phyloP scores from a whole-genome alignment of 2,888 invertebrate species.

The Melitaea athalia region DNA sequence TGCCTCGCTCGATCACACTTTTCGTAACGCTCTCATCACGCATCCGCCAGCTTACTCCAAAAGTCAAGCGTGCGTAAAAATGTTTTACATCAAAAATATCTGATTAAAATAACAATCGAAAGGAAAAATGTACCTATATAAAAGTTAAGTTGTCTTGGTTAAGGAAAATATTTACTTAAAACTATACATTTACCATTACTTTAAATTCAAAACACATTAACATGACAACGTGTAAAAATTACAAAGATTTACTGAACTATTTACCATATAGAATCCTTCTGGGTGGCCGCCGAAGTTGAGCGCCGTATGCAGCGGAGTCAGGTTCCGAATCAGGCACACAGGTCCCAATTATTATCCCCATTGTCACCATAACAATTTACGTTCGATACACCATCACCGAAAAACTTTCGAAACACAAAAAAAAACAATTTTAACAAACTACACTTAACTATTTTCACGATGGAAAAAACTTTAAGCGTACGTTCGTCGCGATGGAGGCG shows the following conservation, averaged over 20 bases:
- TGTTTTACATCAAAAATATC: background rate
- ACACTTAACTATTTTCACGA: slow-evolving; percentile 29
- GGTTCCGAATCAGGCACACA: slow-evolving; percentile 87
- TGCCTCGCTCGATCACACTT: too few relatives aligned
- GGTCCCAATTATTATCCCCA: slow-evolving; percentile 88
- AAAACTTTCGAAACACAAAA: slow-evolving; percentile 37
- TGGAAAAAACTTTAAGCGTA: slow-evolving; percentile 32
- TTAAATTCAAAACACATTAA: background rate
- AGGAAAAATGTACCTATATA: background rate
- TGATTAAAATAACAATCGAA: background rate
- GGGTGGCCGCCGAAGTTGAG: slow-evolving; percentile 67
- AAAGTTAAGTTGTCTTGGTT: background rate
- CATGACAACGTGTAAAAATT: background rate
- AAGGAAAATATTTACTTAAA: background rate
- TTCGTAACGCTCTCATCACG: too few relatives aligned
- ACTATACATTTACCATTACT: background rate
- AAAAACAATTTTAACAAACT: slow-evolving; percentile 35
- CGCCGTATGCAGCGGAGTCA: slow-evolving; percentile 76
- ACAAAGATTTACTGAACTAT: slow-evolving; percentile 9
- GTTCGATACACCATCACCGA: slow-evolving; percentile 42
- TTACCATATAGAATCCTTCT: slow-evolving; percentile 76
- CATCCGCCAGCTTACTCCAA: too few relatives aligned
- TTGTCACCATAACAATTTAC: slow-evolving; percentile 61
- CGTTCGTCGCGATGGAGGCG: slow-evolving; percentile 26
- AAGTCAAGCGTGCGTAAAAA: background rate